Evolutionary conservation across 2,888 invertebrate species (phyloP), one percentile per base, ranked within the genome.

Genomic region (Syrphus vitripennis): DNA sequence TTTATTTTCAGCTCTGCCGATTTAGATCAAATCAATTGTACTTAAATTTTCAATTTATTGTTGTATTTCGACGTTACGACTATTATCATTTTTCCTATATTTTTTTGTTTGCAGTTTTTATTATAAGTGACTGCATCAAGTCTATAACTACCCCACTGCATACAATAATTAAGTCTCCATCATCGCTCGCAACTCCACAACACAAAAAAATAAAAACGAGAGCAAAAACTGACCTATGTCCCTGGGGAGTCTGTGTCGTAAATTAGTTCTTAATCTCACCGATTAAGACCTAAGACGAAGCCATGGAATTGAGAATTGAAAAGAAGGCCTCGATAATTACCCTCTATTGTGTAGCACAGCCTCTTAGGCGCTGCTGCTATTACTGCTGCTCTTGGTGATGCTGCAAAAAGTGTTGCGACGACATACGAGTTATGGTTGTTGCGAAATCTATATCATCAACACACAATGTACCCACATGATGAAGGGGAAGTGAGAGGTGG

Each of bases 151-250:
- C 40, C 63, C 9, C 45, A 7, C 55, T 67, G 29, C 50, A 45
- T 24, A 16, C n/a, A 59, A 24, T 63, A 63, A 21, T 59, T 37
- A 40, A 63, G 61, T 37, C 45, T 75, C 37, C 67, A 75, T 67
- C 83, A 63, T 55, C 29, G 16, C 45, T 55, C 29, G 16, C 45
- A 74, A 72, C 72, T 61, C 61, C 40, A 61, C 53, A 77, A 31
- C 24, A 42, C n/a, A n/a, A n/a, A n/a, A n/a, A n/a, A n/a, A n/a
- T n/a, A n/a, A n/a, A n/a, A 53, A 61, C 67, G 81, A 76, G 80
- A 70, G 76, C 84, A 84, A 72, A 80, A 80, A 76, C 84, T 84
- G 84, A 84, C 84, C 84, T 84, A 77, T 81, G 84, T 84, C 71
- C 81, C 84, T 69, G 65, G 71, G 59, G 31, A 71, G 76, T 70